A percentile compares a stretch with the other conserved stretches of the same genome.
phyloP scores from a whole-genome alignment of 2,888 invertebrate genomes.

The Clusia tigrina region DNA sequence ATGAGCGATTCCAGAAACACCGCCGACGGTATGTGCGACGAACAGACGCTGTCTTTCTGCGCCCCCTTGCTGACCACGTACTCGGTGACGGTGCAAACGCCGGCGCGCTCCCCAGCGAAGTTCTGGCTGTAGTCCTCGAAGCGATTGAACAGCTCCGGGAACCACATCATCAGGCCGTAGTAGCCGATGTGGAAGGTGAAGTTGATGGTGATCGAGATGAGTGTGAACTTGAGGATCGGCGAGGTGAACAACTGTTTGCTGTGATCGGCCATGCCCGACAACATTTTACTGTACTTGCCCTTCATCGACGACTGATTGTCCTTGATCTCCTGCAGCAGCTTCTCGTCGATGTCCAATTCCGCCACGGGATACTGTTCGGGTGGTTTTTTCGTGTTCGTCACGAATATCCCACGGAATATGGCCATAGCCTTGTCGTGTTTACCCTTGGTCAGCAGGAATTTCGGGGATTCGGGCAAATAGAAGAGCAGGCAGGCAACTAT shows the following conservation, averaged over 20 bases:
- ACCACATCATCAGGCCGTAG: slow-evolving; percentile 97
- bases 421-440: slow-evolving; percentile 81
- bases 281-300: slow-evolving; percentile 76
- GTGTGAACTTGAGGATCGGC: slow-evolving; percentile 83
- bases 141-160: slow-evolving; percentile 91
- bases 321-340: slow-evolving; percentile 58
- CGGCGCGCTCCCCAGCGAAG: slow-evolving; percentile 72
- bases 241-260: slow-evolving; percentile 82
- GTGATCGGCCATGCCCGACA: slow-evolving; percentile 80
- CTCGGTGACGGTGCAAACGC: slow-evolving; percentile 79
- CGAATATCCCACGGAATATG: slow-evolving; percentile 82
- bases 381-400: slow-evolving; percentile 76
- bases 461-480: slow-evolving; percentile 89
- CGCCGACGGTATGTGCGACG: slow-evolving; percentile 76
- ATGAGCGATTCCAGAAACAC: slow-evolving; percentile 88
- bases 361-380: slow-evolving; percentile 80
- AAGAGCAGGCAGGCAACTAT: slow-evolving; percentile 83
- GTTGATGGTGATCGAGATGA: slow-evolving; percentile 87
- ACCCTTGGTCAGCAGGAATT: slow-evolving; percentile 83
- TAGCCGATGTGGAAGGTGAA: slow-evolving; percentile 96
- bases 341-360: slow-evolving; percentile 72
- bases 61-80: slow-evolving; percentile 76
- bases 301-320: slow-evolving; percentile 67
- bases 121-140: slow-evolving; percentile 80
- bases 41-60: slow-evolving; percentile 69